Conservation (phyloP, 2,888 invertebrate species). For the Drosophila emarginata region DNA sequence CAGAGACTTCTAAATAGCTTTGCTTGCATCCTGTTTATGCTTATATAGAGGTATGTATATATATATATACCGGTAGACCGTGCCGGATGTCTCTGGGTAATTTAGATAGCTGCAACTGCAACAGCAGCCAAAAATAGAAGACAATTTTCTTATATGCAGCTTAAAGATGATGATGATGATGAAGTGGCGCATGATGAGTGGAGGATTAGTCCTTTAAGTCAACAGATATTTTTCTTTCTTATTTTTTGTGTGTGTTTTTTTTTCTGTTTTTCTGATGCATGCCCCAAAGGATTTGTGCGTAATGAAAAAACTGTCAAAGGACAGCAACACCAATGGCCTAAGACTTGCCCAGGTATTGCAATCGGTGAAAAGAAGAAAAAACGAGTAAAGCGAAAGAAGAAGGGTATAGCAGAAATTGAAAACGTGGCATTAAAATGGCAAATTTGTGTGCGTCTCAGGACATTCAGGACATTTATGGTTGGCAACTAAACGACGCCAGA, state of each 20-base stretch:
- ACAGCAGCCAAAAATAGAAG: conserved; percentile 39
- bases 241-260: conserved; percentile 24
- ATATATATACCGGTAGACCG: conserved; percentile 15
- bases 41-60: conserved; percentile 40
- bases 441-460: conserved; percentile 67
- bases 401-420: conserved; percentile 57
- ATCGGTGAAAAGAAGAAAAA: background rate
- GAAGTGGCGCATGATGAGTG: conserved; percentile 23
- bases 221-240: conserved; percentile 16
- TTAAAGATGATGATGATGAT: conserved; percentile 48
- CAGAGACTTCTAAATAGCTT: conserved; percentile 31
- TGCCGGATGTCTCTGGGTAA: conserved; percentile 77
- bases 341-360: conserved; percentile 1
- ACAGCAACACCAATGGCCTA: conserved; percentile 7
- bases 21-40: conserved; percentile 72
- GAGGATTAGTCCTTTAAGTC: conserved; percentile 38
- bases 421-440: conserved; percentile 75
- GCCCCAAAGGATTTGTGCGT: conserved; percentile 76
- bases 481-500: conserved; percentile 60
- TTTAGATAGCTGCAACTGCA: conserved; percentile 77
- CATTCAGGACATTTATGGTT: conserved; percentile 71
- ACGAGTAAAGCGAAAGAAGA: background rate
- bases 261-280: conserved; percentile 53
- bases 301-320: conserved; percentile 70
- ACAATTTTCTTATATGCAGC: conserved; percentile 35